Conservation (phyloP, 2,113 vertebrate species). For the Pontoporia blainvillei region DNA sequence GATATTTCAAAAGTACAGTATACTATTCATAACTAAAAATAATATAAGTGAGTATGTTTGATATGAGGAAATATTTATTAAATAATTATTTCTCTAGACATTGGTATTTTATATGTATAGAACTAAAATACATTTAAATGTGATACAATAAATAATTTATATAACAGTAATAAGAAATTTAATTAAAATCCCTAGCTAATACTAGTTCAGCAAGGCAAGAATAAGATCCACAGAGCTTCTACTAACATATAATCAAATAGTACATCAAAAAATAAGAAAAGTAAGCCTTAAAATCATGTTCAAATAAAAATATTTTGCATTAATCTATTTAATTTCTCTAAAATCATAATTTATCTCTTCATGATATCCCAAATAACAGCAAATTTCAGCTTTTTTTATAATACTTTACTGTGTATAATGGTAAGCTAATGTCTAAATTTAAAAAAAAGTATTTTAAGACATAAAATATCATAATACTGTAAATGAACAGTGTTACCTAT, state of each 20-base stretch:
- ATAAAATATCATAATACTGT: background rate
- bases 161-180: constrained; percentile 39
- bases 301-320: constrained; percentile 16
- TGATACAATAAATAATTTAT: background rate
- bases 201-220: background rate
- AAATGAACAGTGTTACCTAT: background rate
- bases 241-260: constrained; percentile 15
- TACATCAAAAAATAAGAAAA: background rate
- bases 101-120: constrained; percentile 17
- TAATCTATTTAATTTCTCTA: background rate
- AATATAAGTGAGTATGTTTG: background rate
- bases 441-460: background rate
- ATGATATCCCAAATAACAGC: background rate
- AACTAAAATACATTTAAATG: background rate
- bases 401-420: background rate
- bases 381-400: background rate
- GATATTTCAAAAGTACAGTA: background rate
- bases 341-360: background rate
- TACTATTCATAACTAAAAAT: background rate
- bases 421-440: background rate
- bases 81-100: background rate
- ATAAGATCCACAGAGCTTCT: constrained; percentile 7
- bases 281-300: background rate
- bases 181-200: constrained; percentile 27
- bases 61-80: background rate